Base-by-base conservation (phyloP, 2,888 invertebrate genomes). In the Ditylenchus weischeri region DNA sequence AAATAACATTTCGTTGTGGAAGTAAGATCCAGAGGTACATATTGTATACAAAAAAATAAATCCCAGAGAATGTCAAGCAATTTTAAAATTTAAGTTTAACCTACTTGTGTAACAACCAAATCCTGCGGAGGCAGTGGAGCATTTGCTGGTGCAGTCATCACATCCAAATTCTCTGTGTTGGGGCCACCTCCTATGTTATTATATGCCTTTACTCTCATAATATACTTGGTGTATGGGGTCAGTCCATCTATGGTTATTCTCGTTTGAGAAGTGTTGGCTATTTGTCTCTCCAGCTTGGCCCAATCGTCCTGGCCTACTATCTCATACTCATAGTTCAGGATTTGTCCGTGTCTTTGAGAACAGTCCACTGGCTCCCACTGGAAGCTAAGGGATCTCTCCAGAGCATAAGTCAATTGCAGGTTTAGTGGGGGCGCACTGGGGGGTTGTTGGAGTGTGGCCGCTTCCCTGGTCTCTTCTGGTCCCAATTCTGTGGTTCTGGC, bases 131-230 rank as follows among this genome's bases (percentile, higher is more conserved):
- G 79, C 36, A 81, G 76, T 21, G 83, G 83, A 1, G 81, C 80
- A 63, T 78, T 78, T 21, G 80, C 79, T 66, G 78, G 79, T 19
- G 80, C 78, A 1, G 83, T 83, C 77, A 79, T 81, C 38, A 80
- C 80, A 61, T 81, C 83, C 62, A 83, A 71, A 63, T 83, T 80
- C 67, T 83, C 82, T 4, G 83, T 83, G 72, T 82, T 79, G 10
- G 83, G 83, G 43, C 83, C 83, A 21, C 81, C 83, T 35, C 83
- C 83, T 29, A 79, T 81, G 57, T 74, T 78, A 72, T 83, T 83
- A 74, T 81, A 83, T 11, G 81, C 83, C 62, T 81, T 79, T 13
- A 75, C 75, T 23, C 76, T 69, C 76, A 83, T 75, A 36, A 80
- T 75, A 66, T 83, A 83, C 64, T 83, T 83, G 36, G 83, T 83